Evolutionary conservation across 1,140 invertebrate genomes (phyloP).

Genomic region (Drosophila novamexicana): DNA sequence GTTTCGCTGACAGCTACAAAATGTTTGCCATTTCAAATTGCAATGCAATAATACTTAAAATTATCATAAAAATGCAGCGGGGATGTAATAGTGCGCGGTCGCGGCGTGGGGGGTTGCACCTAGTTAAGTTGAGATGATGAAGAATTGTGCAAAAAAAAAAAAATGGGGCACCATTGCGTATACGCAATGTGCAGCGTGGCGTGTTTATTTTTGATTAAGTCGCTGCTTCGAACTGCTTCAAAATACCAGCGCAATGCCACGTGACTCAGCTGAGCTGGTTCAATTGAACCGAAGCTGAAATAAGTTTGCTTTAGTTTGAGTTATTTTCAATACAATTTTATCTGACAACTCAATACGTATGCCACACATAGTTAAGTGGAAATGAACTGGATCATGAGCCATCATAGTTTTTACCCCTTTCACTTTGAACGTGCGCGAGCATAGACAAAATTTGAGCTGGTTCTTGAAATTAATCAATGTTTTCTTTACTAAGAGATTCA

Average conservation of each 20-base stretch:
- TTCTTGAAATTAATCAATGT: not conserved
- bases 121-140: not conserved
- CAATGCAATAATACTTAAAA: conserved; percentile 80
- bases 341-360: not conserved
- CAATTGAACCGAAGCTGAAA: not conserved
- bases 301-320: not conserved
- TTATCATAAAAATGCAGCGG: conserved; percentile 64
- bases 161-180: conserved; percentile 41
- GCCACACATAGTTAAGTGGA: too few species aligned
- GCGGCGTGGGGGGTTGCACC: not conserved
- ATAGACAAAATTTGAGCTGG: not conserved
- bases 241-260: not conserved
- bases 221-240: not conserved
- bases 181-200: conserved; percentile 34
- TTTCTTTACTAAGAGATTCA: too few species aligned
- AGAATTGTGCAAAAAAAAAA: conserved; percentile 10
- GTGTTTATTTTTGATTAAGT: not conserved
- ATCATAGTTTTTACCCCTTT: too few species aligned
- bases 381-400: too few species aligned
- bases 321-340: not conserved
- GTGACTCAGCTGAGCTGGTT: not conserved
- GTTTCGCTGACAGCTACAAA: conserved; percentile 64
- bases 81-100: not conserved
- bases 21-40: conserved; percentile 77
- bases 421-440: too few species aligned